phyloP scores from a whole-genome alignment of 2,797 vertebrate genomes.

The Zenarchopterus dispar region DNA sequence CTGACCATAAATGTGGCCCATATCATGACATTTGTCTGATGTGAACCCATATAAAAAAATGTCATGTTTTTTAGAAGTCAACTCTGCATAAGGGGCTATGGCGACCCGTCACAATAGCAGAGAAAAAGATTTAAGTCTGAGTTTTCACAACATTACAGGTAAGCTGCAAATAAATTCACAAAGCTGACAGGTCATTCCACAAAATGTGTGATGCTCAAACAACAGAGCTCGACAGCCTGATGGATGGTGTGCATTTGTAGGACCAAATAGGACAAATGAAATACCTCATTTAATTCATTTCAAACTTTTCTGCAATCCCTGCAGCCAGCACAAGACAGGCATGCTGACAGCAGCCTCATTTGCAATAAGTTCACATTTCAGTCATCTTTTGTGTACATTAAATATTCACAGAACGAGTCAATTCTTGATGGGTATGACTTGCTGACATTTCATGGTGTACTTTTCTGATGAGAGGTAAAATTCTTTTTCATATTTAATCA shows the following conservation, averaged over 20 bases:
- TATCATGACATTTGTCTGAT: conserved; percentile 11
- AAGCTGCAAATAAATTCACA: conserved; percentile 78
- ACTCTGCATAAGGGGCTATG: conserved; percentile 54
- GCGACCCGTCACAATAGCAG: conserved; percentile 47
- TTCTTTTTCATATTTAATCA: no score
- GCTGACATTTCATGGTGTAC: no score
- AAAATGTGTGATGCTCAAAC: conserved; percentile 71
- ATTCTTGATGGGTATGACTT: conserved; percentile 2
- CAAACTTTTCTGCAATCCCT: conserved; percentile 44
- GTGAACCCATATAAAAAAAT: conserved; percentile 11
- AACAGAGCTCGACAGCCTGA: conserved; percentile 71
- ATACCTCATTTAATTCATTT: conserved; percentile 71
- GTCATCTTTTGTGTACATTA: conserved; percentile 4
- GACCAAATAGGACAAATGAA: conserved; percentile 78
- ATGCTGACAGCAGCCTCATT: conserved; percentile 55
- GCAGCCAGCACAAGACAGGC: conserved; percentile 26
- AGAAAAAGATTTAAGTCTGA: conserved; percentile 69
- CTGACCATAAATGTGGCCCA: conserved; percentile 20
- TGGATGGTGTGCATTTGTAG: conserved; percentile 72
- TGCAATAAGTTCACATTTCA: conserved; percentile 60
- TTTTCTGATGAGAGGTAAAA: no score
- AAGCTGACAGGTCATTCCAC: conserved; percentile 79
- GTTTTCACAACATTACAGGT: conserved; percentile 78
- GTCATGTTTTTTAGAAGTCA: conserved; percentile 21
- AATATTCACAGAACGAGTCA: conserved; percentile 8